Conservation (phyloP, 2,797 vertebrate species). For the Pangasius djambal region DNA sequence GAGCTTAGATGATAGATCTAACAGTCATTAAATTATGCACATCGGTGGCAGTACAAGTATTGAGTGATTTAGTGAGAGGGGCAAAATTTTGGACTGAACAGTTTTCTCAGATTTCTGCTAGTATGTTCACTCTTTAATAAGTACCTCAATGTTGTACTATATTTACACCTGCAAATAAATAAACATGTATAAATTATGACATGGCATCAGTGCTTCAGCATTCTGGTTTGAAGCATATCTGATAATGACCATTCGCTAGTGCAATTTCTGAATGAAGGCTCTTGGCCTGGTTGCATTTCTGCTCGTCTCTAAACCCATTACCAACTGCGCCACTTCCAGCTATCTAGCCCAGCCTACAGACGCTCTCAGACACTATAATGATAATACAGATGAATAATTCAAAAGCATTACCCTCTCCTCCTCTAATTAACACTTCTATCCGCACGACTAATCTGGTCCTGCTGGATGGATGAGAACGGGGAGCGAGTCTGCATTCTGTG, state of each 20-base stretch:
- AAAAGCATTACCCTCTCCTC: slow-evolving; percentile 66
- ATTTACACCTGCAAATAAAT: not conserved
- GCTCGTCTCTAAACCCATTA: slow-evolving; percentile 9
- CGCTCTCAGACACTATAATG: slow-evolving; percentile 32
- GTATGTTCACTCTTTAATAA: not conserved
- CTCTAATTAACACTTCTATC: slow-evolving; percentile 75
- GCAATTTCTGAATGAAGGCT: slow-evolving; percentile 3
- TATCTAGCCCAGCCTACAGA: slow-evolving; percentile 28
- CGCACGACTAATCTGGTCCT: slow-evolving; percentile 62
- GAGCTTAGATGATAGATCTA: not conserved
- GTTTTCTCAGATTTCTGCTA: not conserved
- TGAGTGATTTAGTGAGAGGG: no score
- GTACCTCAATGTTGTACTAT: not conserved
- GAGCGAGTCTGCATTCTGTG: slow-evolving; percentile 33
- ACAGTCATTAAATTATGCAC: not conserved
- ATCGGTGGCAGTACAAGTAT: not conserved
- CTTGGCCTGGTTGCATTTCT: not conserved
- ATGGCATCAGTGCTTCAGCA: not conserved
- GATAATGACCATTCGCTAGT: not conserved
- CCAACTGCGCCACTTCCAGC: not conserved
- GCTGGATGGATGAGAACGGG: slow-evolving; percentile 38
- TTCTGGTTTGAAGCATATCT: not conserved
- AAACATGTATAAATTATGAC: not conserved
- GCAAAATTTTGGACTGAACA: not conserved
- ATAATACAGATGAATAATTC: slow-evolving; percentile 73